Percentiles rank a stretch among this genome's conserved stretches.
phyloP scores from a whole-genome alignment of 2,888 invertebrate genomes.

The Tenthredo distinguenda region DNA sequence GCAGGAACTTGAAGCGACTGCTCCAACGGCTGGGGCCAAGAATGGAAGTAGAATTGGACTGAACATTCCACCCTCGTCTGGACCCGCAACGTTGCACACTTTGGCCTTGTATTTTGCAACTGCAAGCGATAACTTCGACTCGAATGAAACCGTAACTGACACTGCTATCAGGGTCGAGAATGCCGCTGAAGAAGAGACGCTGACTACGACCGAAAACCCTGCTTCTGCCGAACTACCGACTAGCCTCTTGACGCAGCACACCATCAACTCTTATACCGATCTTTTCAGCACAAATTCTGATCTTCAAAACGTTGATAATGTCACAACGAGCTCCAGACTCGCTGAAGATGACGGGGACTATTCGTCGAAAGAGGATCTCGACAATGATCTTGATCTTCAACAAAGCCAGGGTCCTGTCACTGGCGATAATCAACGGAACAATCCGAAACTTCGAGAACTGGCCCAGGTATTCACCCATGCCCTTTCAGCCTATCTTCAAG shows the following conservation, averaged over 20 bases:
- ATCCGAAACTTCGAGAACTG: slow-evolving; percentile 84
- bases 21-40: slow-evolving; percentile 78
- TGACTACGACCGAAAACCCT: slow-evolving; percentile 56
- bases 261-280: slow-evolving; percentile 83
- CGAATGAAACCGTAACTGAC: slow-evolving; percentile 72
- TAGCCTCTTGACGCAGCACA: slow-evolving; percentile 84
- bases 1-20: slow-evolving; percentile 81
- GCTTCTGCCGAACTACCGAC: slow-evolving; percentile 79
- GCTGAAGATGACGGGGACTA: slow-evolving; percentile 56
- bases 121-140: slow-evolving; percentile 82
- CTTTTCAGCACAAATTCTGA: slow-evolving; percentile 77
- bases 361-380: slow-evolving; percentile 63
- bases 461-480: slow-evolving; percentile 93
- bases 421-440: slow-evolving; percentile 79
- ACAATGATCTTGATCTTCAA: slow-evolving; percentile 81
- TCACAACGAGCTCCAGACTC: slow-evolving; percentile 50
- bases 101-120: slow-evolving; percentile 90
- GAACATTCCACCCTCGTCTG: slow-evolving; percentile 86
- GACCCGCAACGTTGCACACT: slow-evolving; percentile 88
- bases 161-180: slow-evolving; percentile 49
- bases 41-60: slow-evolving; percentile 82
- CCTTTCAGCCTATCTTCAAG: slow-evolving; percentile 89
- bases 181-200: slow-evolving; percentile 58
- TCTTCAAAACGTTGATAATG: slow-evolving; percentile 65
- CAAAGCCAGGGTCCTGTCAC: slow-evolving; percentile 84